Percentiles rank a stretch among this genome's conserved stretches.
Evolutionary conservation across 2,797 vertebrate genomes (phyloP).

Genomic region (Strix occidentalis): DNA sequence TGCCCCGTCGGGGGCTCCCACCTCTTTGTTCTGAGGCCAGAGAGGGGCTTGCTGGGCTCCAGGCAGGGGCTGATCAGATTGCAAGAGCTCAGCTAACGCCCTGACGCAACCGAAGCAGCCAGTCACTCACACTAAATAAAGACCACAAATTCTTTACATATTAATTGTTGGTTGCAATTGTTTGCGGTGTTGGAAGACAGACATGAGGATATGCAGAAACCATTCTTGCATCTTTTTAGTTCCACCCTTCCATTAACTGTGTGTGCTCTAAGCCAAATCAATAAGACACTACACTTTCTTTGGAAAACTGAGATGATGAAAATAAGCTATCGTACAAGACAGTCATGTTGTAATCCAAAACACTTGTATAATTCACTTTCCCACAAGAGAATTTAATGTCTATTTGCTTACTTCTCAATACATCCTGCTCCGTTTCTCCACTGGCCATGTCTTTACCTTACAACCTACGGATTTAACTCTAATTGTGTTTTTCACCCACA

Average conservation of each 20-base stretch:
- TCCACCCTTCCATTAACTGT: neutral
- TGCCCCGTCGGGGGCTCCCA: neutral
- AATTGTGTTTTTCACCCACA: neutral
- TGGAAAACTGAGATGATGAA: neutral
- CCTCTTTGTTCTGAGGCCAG: neutral
- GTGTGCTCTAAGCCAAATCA: neutral
- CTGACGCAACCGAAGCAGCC: constrained; percentile 31
- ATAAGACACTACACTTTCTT: neutral
- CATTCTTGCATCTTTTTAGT: neutral
- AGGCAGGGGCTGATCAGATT: neutral
- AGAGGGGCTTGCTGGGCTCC: neutral
- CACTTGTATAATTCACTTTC: neutral
- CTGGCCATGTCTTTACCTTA: neutral
- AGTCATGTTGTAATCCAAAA: neutral
- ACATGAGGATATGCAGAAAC: constrained; percentile 42
- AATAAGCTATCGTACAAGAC: neutral
- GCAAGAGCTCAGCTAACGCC: neutral
- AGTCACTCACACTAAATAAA: neutral
- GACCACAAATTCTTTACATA: constrained; percentile 43
- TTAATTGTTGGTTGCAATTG: constrained; percentile 56
- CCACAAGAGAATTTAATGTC: neutral
- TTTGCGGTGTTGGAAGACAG: constrained; percentile 2
- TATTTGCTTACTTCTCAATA: neutral
- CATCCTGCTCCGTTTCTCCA: neutral
- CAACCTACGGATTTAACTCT: neutral